phyloP scores from a whole-genome alignment of 2,797 vertebrate species.

The Malurus leucopterus region DNA sequence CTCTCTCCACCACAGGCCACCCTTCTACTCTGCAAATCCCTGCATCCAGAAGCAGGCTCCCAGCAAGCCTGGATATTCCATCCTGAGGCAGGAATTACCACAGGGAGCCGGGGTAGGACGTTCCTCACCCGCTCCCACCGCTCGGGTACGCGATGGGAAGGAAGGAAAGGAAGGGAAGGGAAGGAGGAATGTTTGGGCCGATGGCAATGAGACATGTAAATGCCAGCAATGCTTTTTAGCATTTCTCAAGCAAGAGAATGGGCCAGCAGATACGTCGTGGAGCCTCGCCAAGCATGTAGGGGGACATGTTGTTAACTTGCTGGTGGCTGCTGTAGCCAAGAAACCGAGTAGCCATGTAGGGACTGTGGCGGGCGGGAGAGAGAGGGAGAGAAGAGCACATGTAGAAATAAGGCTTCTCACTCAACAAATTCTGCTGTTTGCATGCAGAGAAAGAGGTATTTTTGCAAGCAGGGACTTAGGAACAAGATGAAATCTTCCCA shows the following conservation, averaged over 20 bases:
- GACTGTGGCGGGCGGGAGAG: conserved; percentile 40
- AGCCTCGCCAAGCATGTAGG: conserved; percentile 58
- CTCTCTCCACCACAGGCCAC: neutral
- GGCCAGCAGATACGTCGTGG: conserved; percentile 52
- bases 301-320: conserved; percentile 65
- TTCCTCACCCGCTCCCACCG: neutral
- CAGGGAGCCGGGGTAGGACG: accelerated
- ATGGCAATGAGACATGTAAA: conserved; percentile 50
- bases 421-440: conserved; percentile 62
- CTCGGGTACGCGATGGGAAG: neutral
- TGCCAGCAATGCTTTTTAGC: conserved; percentile 54
- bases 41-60: neutral
- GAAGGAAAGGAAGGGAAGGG: neutral
- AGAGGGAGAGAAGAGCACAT: conserved; percentile 21
- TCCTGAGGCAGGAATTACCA: neutral
- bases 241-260: conserved; percentile 53
- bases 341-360: conserved; percentile 60
- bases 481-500: conserved; percentile 58
- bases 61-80: neutral
- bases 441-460: conserved; percentile 58
- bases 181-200: conserved; percentile 5
- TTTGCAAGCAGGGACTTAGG: conserved; percentile 53
- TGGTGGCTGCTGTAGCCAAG: conserved; percentile 63
- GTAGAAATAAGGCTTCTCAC: conserved; percentile 61
- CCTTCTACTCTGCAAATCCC: neutral